These are phyloP conservation scores for Brachyopa scutellaris DNA, from an alignment of 2,888 invertebrate genomes.

Conservation along the genomic window DNA sequence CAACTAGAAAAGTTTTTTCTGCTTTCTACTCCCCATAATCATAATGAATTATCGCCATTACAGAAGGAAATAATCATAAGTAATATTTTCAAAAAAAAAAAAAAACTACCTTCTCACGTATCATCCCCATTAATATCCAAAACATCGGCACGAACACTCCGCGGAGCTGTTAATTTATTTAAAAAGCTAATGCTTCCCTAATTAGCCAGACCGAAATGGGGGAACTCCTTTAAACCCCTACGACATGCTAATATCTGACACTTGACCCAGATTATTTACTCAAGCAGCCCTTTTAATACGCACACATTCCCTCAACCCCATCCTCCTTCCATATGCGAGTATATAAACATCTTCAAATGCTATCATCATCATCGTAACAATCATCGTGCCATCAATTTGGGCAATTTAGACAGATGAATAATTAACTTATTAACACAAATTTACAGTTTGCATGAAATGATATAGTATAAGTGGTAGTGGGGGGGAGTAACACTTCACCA, in stretches of 20 bases:
- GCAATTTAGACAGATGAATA: conserved; percentile 67
- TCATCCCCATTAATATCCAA: conserved; percentile 10
- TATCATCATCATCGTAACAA: conserved; percentile 23
- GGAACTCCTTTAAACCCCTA: background rate
- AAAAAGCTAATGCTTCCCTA: conserved; percentile 14
- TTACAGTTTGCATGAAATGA: conserved; percentile 53
- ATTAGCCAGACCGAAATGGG: conserved; percentile 21
- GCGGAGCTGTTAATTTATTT: conserved; percentile 8
- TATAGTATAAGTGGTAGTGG: conserved; percentile 52
- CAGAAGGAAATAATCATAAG: too few relatives aligned
- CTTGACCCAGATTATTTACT: conserved; percentile 53
- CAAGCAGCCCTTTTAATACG: conserved; percentile 14
- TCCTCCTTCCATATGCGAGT: too few relatives aligned
- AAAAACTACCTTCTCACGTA: too few relatives aligned
- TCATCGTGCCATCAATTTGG: conserved; percentile 58
- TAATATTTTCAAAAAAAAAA: background rate
- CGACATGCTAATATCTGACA: conserved; percentile 29
- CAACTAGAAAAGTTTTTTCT: too few relatives aligned
- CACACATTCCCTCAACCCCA: conserved; percentile 2
- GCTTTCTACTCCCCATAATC: too few relatives aligned
- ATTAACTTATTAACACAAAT: conserved; percentile 70
- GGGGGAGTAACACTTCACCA: conserved; percentile 2
- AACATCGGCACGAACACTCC: background rate
- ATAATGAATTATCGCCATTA: too few relatives aligned
- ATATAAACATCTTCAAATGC: conserved; percentile 14